Evolutionary conservation across 2,113 vertebrate species (phyloP).

Genomic region (Progne subis): DNA sequence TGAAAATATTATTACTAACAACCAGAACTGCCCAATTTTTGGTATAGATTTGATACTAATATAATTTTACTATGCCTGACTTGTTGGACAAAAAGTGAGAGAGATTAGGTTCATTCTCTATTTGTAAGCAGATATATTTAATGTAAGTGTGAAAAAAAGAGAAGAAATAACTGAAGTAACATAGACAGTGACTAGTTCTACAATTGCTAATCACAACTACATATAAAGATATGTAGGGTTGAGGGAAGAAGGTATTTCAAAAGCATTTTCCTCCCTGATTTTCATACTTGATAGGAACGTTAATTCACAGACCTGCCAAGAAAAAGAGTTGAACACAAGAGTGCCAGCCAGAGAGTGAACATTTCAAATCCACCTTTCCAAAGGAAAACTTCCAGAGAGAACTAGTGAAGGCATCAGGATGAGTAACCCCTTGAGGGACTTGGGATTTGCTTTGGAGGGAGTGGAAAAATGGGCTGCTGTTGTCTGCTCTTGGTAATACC

Average conservation of each 20-base stretch:
- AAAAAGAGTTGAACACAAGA: background rate
- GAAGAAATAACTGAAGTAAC: background rate
- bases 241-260: background rate
- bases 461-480: background rate
- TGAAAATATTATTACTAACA: background rate
- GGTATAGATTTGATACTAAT: background rate
- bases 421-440: background rate
- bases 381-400: background rate
- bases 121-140: conserved; percentile 1
- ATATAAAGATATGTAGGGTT: too few relatives aligned
- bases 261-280: background rate
- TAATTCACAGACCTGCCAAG: background rate
- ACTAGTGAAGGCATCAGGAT: background rate
- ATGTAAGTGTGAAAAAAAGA: background rate
- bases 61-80: background rate
- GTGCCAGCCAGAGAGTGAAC: background rate
- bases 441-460: background rate
- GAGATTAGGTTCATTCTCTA: background rate
- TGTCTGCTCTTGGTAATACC: too few relatives aligned
- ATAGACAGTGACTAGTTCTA: background rate
- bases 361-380: background rate
- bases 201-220: background rate
- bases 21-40: background rate
- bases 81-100: background rate
- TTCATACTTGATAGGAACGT: background rate